Conservation (phyloP, 2,888 invertebrate genomes). For the Parnassius mnemosyne region DNA sequence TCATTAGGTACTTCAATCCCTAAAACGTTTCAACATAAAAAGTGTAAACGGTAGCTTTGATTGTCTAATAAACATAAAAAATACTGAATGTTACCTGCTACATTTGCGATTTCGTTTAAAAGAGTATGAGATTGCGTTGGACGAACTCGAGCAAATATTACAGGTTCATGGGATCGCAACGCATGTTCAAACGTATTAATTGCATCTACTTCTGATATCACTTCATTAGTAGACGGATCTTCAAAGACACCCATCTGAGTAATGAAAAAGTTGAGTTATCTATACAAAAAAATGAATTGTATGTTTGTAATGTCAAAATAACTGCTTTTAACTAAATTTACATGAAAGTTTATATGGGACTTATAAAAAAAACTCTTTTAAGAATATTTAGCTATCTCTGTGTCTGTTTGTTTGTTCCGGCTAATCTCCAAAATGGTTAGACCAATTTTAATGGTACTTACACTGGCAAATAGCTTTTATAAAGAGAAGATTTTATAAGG, state of each 20-base stretch:
- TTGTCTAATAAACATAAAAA: too few species aligned
- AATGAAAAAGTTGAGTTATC: not conserved
- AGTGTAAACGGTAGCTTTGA: not conserved
- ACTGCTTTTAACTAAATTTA: too few species aligned
- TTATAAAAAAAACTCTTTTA: too few species aligned
- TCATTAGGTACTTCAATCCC: constrained; percentile 31
- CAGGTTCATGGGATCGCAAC: constrained; percentile 13
- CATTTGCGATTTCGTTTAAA: constrained; percentile 6
- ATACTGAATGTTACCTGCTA: constrained; percentile 8
- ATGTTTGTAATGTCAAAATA: too few species aligned
- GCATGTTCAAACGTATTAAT: constrained; percentile 16
- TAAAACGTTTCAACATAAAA: constrained; percentile 23
- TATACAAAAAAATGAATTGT: too few species aligned
- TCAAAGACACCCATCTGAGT: not conserved
- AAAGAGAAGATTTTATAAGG: too few species aligned
- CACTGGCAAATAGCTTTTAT: too few species aligned
- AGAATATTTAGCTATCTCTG: too few species aligned
- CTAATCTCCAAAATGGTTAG: too few species aligned
- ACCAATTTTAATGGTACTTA: too few species aligned
- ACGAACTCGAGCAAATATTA: not conserved
- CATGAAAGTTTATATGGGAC: too few species aligned
- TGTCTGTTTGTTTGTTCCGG: too few species aligned
- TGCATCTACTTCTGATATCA: constrained; percentile 7
- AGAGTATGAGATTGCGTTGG: not conserved
- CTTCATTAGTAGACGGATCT: not conserved